phyloP scores from a whole-genome alignment of 64 coral and sea anemone species.

The Porites australiensis region DNA sequence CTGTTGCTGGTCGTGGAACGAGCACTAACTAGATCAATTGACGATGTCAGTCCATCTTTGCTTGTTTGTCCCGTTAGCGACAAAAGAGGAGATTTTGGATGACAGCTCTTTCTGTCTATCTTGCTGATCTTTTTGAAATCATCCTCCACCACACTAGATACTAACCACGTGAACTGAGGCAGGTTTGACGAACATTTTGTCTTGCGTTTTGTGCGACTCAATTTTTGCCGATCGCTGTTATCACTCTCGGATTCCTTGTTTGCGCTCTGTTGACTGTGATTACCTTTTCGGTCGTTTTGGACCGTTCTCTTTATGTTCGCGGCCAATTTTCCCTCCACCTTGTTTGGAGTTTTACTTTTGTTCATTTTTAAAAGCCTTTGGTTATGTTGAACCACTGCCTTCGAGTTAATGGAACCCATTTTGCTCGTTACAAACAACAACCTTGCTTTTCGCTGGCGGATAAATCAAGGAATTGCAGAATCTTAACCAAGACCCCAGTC shows the following conservation, averaged over 20 bases:
- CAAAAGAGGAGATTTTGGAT: neutral
- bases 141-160: neutral
- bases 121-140: neutral
- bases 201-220: too few relatives aligned
- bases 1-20: neutral
- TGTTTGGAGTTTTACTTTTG: neutral
- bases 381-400: neutral
- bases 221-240: too few relatives aligned
- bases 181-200: neutral
- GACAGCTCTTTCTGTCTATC: neutral
- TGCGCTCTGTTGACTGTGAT: neutral
- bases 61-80: neutral
- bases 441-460: too few relatives aligned
- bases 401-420: conserved; percentile 21
- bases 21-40: neutral
- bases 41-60: neutral
- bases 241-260: neutral
- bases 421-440: too few relatives aligned
- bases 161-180: neutral
- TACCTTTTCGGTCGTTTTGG: neutral
- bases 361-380: neutral
- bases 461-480: too few relatives aligned
- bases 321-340: neutral
- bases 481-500: too few relatives aligned
- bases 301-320: neutral